phyloP scores from a whole-genome alignment of 2,888 invertebrate species.

The Cyrtodaria siliqua region DNA sequence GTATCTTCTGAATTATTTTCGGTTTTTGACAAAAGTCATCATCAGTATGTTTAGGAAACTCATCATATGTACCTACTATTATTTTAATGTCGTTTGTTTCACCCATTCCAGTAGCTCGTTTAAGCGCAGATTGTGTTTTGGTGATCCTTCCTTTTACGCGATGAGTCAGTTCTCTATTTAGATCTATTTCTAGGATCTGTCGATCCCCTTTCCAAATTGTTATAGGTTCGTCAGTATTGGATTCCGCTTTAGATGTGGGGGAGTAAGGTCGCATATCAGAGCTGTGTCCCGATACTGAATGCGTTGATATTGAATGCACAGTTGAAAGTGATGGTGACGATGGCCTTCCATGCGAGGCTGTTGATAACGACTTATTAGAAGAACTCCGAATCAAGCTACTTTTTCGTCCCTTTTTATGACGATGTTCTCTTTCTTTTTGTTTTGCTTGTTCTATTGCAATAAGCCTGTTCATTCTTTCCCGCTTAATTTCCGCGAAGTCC shows the following conservation, averaged over 20 bases:
- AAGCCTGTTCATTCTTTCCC: conserved; percentile 52
- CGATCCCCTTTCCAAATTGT: conserved; percentile 76
- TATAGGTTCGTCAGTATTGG: conserved; percentile 41
- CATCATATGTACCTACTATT: conserved; percentile 65
- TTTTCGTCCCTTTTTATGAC: conserved; percentile 15
- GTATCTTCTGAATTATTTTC: conserved; percentile 77
- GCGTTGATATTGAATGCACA: conserved; percentile 13
- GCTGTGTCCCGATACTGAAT: conserved; percentile 35
- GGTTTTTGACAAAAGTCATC: conserved; percentile 76
- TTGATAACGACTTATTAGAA: conserved; percentile 1
- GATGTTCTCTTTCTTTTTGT: conserved; percentile 41
- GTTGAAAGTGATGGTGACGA: conserved; percentile 23
- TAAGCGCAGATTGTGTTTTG: conserved; percentile 68
- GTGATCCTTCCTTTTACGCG: conserved; percentile 69
- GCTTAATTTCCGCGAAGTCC: conserved; percentile 69
- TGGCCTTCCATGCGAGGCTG: conserved; percentile 6
- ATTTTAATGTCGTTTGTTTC: conserved; percentile 67
- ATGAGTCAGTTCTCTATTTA: conserved; percentile 71
- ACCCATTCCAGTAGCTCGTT: conserved; percentile 75
- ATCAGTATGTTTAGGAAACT: conserved; percentile 72
- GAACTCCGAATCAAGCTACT: neutral
- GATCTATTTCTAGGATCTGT: conserved; percentile 76
- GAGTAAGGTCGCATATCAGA: conserved; percentile 53
- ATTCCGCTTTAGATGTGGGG: conserved; percentile 27
- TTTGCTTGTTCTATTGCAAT: conserved; percentile 49